Percentiles rank a stretch among this genome's conserved stretches.
Evolutionary conservation across 2,113 vertebrate species (phyloP).

Genomic region (Centrocercus urophasianus): DNA sequence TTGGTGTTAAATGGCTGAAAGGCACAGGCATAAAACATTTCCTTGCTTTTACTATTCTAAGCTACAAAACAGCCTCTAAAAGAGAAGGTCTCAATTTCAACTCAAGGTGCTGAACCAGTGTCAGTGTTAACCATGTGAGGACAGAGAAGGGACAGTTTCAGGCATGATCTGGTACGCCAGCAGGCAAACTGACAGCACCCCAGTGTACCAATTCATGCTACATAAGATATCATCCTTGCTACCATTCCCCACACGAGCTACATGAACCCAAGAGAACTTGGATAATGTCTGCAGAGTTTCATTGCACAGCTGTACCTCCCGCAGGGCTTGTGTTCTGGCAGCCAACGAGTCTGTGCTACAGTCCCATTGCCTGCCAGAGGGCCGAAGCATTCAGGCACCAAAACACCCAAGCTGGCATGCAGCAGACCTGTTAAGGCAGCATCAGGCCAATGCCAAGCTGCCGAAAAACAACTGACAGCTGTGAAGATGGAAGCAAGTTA

Average conservation of each 20-base stretch:
- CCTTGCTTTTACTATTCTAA: not conserved
- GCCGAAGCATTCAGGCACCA: not conserved
- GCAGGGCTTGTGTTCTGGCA: not conserved
- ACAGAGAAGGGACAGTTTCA: not conserved
- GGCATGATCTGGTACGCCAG: too few species aligned
- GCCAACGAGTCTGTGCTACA: not conserved
- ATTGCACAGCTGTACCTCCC: not conserved
- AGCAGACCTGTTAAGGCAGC: not conserved
- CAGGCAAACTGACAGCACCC: not conserved
- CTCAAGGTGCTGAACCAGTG: not conserved
- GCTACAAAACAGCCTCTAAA: not conserved
- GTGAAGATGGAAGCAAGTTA: not conserved
- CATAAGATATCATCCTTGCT: not conserved
- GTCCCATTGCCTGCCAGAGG: not conserved
- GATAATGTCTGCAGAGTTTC: accelerated
- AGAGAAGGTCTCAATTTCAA: not conserved
- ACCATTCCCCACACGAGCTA: not conserved
- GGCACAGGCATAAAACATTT: not conserved
- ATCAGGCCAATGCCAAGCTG: not conserved
- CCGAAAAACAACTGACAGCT: not conserved
- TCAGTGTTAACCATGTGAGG: not conserved
- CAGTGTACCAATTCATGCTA: not conserved
- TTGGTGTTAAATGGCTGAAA: accelerated
- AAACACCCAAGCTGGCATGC: accelerated
- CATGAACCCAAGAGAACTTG: not conserved